Base-by-base conservation (phyloP, 1,140 invertebrate genomes). In the Brachionus asplanchnoidis region DNA sequence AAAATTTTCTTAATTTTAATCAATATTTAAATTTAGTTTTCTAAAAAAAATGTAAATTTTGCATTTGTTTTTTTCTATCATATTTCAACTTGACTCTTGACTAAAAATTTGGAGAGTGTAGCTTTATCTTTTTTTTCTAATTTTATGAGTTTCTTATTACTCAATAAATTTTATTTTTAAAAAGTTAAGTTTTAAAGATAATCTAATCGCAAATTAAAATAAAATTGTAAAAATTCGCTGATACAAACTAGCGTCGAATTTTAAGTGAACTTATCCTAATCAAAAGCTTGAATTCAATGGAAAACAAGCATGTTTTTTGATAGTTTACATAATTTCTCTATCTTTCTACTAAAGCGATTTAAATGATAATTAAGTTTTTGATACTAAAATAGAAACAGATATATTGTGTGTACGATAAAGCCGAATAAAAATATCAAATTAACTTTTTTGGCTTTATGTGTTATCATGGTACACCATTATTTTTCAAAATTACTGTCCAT, bases 341-440 rank as follows among this genome's bases (percentile, higher is more conserved):
- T 20, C n/a, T 44, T 44, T 42, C 42, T 42, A 73, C 40, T 60
- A 60, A 60, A 60, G 53, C 68, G 40, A 73, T 42, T 73, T 42
- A 42, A 40, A 73, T 73, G 68, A 73, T 73, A 73, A 73, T 42
- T 36, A 73, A 73, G 17, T n/a, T 73, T 73, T 40, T 40, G n/a
- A 68, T 40, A 68, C 1, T 11, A 12, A 68, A 68, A 68, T 36
- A 28, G 28, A 42, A 42, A 40, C 32, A 73, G 68, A 42, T 44
- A 17, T 73, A 42, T 40, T 20, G 4, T 40, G 8, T 42, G 5
- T 11, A 42, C 32, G 68, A 73, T 73, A 73, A 73, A 42, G 14
- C 36, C 23, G 32, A 68, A 68, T 68, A 20, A 73, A 73, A 73
- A 44, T 73, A 73, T 73, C 68, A 73, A 44, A 73, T 73, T 73